Conservation (phyloP, 2,113 vertebrate genomes). For the Rhadina sibilatrix region DNA sequence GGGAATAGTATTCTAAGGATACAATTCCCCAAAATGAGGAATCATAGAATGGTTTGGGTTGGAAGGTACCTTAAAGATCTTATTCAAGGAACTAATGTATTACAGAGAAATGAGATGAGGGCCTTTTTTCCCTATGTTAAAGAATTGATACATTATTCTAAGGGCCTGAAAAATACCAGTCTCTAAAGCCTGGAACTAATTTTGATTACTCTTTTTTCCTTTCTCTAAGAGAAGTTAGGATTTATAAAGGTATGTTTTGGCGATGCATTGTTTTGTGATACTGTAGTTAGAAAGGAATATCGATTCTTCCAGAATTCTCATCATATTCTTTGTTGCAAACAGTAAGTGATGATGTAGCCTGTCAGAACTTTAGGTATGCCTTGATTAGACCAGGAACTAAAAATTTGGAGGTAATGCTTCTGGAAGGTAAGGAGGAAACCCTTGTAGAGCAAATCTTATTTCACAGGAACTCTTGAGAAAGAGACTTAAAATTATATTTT, state of each 20-base stretch:
- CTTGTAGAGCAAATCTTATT: background rate
- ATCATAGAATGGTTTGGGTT: background rate
- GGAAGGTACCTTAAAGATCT: background rate
- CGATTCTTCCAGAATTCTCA: background rate
- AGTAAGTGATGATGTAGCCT: background rate
- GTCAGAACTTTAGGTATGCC: background rate
- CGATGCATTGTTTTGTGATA: background rate
- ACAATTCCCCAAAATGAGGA: too few relatives aligned
- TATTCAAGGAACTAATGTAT: background rate
- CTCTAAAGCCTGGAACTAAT: background rate
- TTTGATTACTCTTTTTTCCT: background rate
- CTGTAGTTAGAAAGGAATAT: background rate
- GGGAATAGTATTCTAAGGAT: background rate
- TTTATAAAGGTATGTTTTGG: background rate
- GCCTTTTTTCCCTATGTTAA: background rate
- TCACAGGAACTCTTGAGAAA: background rate
- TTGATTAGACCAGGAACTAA: background rate
- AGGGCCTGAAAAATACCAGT: background rate
- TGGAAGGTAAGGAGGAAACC: background rate
- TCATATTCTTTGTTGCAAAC: background rate
- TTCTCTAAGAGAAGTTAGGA: background rate
- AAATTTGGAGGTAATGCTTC: background rate
- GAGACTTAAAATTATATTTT: background rate
- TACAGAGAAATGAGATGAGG: background rate
- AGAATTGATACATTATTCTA: background rate